These are phyloP conservation scores for Andrena flavipes DNA, from an alignment of 2,888 invertebrate genomes.

Conservation along the genomic window DNA sequence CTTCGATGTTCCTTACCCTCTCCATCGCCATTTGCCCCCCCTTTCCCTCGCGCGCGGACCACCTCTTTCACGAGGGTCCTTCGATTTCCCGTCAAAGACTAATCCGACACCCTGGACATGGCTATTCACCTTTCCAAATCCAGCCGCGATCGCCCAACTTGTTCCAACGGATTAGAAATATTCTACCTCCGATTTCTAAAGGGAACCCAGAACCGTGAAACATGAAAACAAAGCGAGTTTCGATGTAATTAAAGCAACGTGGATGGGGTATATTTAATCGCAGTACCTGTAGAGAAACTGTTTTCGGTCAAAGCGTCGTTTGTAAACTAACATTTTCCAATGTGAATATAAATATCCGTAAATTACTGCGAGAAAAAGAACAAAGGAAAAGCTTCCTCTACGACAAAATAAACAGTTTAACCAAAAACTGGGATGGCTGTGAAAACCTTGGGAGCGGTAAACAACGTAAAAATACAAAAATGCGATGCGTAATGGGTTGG, in stretches of 20 bases:
- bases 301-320: not conserved
- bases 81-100: constrained; percentile 30
- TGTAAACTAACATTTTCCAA: not conserved
- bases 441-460: not conserved
- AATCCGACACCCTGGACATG: constrained; percentile 9
- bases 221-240: not conserved
- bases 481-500: not conserved
- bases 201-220: not conserved
- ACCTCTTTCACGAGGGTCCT: not conserved
- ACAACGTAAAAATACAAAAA: constrained; percentile 11
- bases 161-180: constrained; percentile 6
- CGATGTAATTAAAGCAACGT: no score
- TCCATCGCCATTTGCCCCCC: not conserved
- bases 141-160: not conserved
- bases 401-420: constrained; percentile 7
- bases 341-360: not conserved
- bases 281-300: not conserved
- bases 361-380: constrained; percentile 1
- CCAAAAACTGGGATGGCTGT: not conserved
- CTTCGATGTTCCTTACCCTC: constrained; percentile 45
- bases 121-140: not conserved
- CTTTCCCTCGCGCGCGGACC: not conserved
- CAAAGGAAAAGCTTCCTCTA: not conserved
- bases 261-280: not conserved
- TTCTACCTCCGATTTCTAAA: not conserved